Evolutionary conservation across 2,797 vertebrate species (phyloP).

Genomic region (Sebastes minor): DNA sequence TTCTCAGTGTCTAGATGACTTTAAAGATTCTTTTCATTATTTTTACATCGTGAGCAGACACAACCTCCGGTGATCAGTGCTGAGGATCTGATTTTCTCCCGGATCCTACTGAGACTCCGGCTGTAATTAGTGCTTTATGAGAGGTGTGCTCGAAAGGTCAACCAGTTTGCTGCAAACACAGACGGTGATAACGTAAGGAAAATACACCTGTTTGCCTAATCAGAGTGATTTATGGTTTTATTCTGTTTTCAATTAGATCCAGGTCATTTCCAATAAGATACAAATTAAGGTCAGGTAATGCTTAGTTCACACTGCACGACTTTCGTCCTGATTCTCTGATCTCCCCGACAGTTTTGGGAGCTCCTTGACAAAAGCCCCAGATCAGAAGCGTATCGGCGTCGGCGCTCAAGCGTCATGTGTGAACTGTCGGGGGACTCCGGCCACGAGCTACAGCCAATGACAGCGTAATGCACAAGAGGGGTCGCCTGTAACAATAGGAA

Average conservation of each 20-base stretch:
- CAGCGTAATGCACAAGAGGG: too few species aligned
- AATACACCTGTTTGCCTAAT: neutral
- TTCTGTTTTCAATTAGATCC: constrained; percentile 13
- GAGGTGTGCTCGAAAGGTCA: constrained; percentile 49
- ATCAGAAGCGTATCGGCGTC: neutral
- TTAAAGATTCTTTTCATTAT: neutral
- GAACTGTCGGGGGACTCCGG: neutral
- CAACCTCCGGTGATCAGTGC: neutral
- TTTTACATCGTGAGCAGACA: neutral
- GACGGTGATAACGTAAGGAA: neutral
- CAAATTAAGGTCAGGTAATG: constrained; percentile 2
- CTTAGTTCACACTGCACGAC: neutral
- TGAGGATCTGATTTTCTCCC: neutral
- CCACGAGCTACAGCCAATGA: too few species aligned
- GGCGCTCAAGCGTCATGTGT: neutral
- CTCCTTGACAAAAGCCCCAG: neutral
- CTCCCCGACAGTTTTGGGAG: neutral
- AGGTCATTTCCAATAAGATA: neutral
- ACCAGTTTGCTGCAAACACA: constrained; percentile 8
- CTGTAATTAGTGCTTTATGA: constrained; percentile 35
- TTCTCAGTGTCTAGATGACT: neutral
- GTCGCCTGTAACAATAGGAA: neutral
- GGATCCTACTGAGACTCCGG: neutral
- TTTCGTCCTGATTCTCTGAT: neutral
- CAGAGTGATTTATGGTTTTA: constrained; percentile 12